Evolutionary conservation across 2,888 invertebrate genomes (phyloP), one percentile per base, ranked within the genome.

Genomic region (Metallyticus violacea): DNA sequence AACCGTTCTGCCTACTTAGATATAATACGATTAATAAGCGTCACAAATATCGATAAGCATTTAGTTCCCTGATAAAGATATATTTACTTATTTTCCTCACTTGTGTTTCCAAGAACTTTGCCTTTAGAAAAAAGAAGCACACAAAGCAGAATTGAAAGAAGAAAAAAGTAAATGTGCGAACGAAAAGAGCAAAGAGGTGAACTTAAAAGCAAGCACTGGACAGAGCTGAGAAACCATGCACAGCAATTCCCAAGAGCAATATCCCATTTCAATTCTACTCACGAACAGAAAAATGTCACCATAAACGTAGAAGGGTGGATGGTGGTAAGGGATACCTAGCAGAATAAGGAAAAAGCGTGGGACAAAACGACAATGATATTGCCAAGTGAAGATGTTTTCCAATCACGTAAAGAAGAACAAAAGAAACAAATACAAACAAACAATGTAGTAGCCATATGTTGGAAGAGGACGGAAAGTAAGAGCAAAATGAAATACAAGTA

Each of bases 271-370:
- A 81, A 86, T 86, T 82, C 86, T 30, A 77, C 83, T 86, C 86
- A 83, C 82, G 86, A 78, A 77, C 83, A 40, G 26, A 86, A 86
- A 86, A 82, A 86, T 86, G 86, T 86, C 82, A 86, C 83, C 86
- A 86, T 86, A 86, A 86, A 86, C 83, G 83, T 77, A 77, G 28
- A 4, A 7, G 7, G 27, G 2, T 62, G 27, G 77, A 83, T 83
- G 83, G 29, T 62, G 15, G 40, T 40, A 40, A 15, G 40, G 40
- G 40, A 62, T 62, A 22, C 40, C 40, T 15, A 15, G 40, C 28
- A 83, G 83, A 22, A n/a, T n/a, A n/a, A n/a, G n/a, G n/a, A n/a
- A n/a, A n/a, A n/a, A n/a, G n/a, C n/a, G n/a, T n/a, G 77, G 28
- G 83, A 77, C 83, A 76, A 26, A 83, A 83, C 77, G 83, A 83